Evolutionary conservation across 92 coral and sea anemone genomes (phyloP), one percentile per base, ranked within the genome.

Genomic region (Metridium senile): DNA sequence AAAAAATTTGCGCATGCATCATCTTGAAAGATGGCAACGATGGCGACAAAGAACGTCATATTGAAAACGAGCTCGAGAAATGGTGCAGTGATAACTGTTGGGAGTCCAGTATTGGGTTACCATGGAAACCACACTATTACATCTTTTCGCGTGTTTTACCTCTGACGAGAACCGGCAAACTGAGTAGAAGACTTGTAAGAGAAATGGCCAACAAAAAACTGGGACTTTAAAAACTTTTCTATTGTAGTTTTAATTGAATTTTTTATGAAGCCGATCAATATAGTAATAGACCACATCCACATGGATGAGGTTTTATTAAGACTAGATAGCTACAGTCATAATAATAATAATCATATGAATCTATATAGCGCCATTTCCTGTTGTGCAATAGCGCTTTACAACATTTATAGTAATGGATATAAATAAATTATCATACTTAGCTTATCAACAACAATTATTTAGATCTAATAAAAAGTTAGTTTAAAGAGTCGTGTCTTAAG

Each of bases 1-100:
- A 85, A 66, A 79, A 77, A 35, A 31, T 85, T 39, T 85, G 89
- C 74, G 85, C 85, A 58, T 85, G 85, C 62, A 76, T 85, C 29
- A 74, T 80, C 29, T 65, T 81, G 19, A 85, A 85, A 56, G 68
- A 64, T 56, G 31, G 79, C 56, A 28, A 16, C 79, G 53, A 74
- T 31, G 53, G 57, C 49, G 26, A 74, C 68, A 21, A 74, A 22
- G 54, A 74, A 7, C 30, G 26, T 70, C 21, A 28, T 28, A 26
- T 33, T 23, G 65, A 22, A 64, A 35, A 3, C 7, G 68, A 74
- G 57, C n/a, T 80, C 62, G 71, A 80, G 29, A 77, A 70, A 29
- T 80, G 79, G 78, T 80, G 76, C 68, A 34, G 59, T 23, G 45
- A 57, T 18, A 74, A 80, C 63, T 80, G 74, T 65, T 74, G 72